A percentile compares a stretch with the other conserved stretches of the same genome.
Evolutionary conservation across 2,797 vertebrate species (phyloP).

Genomic region (Sebastes dallii): DNA sequence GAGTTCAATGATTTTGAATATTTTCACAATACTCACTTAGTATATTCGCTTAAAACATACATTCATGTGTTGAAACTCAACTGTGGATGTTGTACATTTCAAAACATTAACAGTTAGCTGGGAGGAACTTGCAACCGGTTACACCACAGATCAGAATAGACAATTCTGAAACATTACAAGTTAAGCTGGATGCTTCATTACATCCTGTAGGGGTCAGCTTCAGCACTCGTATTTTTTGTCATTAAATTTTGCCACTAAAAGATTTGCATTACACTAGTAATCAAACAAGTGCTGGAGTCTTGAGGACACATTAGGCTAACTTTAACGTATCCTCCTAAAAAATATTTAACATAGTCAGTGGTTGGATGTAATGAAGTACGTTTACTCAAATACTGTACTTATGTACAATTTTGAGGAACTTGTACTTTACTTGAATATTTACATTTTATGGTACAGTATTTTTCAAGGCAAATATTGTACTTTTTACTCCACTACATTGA

Average conservation of each 20-base stretch:
- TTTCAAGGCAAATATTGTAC: background rate
- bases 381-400: too few species aligned
- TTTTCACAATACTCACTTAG: background rate
- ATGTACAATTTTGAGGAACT: too few species aligned
- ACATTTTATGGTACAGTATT: background rate
- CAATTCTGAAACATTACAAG: background rate
- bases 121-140: background rate
- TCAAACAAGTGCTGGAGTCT: background rate
- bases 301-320: background rate
- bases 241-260: background rate
- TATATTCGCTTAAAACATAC: background rate
- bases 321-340: background rate
- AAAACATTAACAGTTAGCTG: background rate
- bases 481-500: background rate
- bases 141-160: background rate
- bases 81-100: background rate
- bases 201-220: background rate
- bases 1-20: background rate
- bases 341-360: too few species aligned
- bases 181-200: background rate
- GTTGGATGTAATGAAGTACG: too few species aligned
- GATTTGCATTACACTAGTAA: background rate
- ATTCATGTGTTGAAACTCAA: background rate
- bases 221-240: background rate
- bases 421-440: background rate